Evolutionary conservation across 1,140 invertebrate genomes (phyloP).

Genomic region (Adelges cooleyi): DNA sequence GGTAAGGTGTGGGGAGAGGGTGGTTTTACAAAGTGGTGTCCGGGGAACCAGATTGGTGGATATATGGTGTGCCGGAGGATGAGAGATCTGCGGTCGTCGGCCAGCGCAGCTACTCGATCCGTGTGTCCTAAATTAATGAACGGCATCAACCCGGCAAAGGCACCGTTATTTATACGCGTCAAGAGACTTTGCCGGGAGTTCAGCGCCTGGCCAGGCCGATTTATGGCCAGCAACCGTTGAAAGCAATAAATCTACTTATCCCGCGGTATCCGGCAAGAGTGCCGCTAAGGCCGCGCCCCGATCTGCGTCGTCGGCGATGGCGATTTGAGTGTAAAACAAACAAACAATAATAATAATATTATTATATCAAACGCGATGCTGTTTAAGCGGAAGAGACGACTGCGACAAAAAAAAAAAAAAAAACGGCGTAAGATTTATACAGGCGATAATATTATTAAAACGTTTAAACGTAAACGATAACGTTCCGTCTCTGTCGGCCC

Average conservation of each 20-base stretch:
- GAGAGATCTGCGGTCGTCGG: constrained; percentile 13
- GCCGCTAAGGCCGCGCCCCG: too few species aligned
- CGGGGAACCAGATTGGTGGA: constrained; percentile 18
- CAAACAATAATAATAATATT: too few species aligned
- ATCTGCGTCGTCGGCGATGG: too few species aligned
- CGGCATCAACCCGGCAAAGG: background rate
- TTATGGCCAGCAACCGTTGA: constrained; percentile 18
- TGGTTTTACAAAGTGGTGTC: constrained; percentile 10
- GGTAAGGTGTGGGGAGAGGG: too few species aligned
- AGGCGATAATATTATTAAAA: constrained; percentile 8
- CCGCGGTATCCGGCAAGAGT: too few species aligned
- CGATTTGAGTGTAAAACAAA: background rate
- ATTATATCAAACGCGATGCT: too few species aligned
- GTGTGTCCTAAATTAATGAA: constrained; percentile 21
- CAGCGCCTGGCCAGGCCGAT: background rate
- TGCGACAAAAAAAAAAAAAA: too few species aligned
- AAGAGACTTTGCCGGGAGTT: constrained; percentile 15
- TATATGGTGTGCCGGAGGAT: background rate
- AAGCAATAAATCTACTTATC: constrained; percentile 21
- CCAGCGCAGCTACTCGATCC: background rate
- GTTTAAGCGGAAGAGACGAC: too few species aligned
- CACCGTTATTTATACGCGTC: constrained; percentile 26
- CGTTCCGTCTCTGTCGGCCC: too few species aligned
- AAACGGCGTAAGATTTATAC: too few species aligned
- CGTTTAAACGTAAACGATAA: constrained; percentile 15